Evolutionary conservation across 2,113 vertebrate genomes (phyloP), one percentile per base, ranked within the genome.

Genomic region (Pogona vitticeps): DNA sequence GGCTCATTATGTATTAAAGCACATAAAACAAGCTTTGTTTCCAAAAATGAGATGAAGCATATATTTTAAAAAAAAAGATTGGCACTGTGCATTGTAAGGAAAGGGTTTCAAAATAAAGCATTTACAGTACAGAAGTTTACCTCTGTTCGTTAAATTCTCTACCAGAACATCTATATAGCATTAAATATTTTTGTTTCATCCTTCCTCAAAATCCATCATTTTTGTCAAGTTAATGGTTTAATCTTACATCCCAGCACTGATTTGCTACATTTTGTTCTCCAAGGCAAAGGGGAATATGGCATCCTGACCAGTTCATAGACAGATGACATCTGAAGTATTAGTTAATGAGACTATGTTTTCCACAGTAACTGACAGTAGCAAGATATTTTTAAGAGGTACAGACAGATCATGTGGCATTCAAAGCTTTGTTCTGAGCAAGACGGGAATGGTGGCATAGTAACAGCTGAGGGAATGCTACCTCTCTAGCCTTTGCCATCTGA

Each of bases 11-110:
- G 59, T 72, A 3, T 3, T 33, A n/a, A 40, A 73, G 20, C 79
- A 3, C 52, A 56, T 87, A n/a, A n/a, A n/a, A n/a, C n/a, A n/a
- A n/a, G 58, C 9, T 38, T 86, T 79, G 81, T 78, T 83, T 83
- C n/a, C 28, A 58, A 68, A 33, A 31, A 26, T 1, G 63, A 14
- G 56, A 88, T 86, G 38, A 84, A 52, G 21, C 31, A 46, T 72
- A 76, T 15, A 31, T 40, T 42, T 63, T 63, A 5, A 12, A 40
- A 5, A 18, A 17, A 42, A 15, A 33, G 52, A 46, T 82, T 61
- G 17, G 61, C 21, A 61, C 18, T 33, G 38, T 33, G 21, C 4
- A 12, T 59, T 6, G 38, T 40, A 36, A 26, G 36, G 21, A 18
- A 23, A 28, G 26, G 40, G 9, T 75, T 42, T 75, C 38, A 36